Evolutionary conservation across 2,888 invertebrate genomes (phyloP).

Genomic region (Teinopalpus imperialis): DNA sequence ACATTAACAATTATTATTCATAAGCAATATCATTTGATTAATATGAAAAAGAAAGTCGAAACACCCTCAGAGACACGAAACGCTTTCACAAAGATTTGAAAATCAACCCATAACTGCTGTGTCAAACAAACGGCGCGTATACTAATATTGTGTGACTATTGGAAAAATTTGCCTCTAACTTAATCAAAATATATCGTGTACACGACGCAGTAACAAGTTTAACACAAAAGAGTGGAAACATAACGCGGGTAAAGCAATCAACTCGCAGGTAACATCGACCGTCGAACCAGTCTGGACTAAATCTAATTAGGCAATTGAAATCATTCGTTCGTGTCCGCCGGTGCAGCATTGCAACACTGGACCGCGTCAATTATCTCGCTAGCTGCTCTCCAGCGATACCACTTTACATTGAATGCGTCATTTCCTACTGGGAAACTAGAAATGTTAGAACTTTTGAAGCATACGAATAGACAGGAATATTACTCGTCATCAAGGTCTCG

Average conservation of each 20-base stretch:
- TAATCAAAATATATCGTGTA: no score
- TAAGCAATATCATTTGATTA: no score
- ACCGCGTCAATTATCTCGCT: constrained; percentile 48
- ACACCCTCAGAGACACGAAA: no score
- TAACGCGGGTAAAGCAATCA: constrained; percentile 39
- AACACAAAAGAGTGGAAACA: constrained; percentile 41
- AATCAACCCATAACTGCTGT: no score
- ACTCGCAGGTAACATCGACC: constrained; percentile 32
- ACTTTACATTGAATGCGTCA: constrained; percentile 34
- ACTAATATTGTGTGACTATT: no score
- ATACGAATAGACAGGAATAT: constrained; percentile 30
- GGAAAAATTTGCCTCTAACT: no score
- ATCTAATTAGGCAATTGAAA: constrained; percentile 69
- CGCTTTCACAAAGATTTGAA: no score
- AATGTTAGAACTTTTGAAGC: constrained; percentile 40
- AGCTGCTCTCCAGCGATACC: constrained; percentile 33
- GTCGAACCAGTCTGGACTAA: constrained; percentile 38
- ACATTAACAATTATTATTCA: no score
- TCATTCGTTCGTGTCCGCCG: constrained; percentile 37
- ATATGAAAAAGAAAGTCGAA: no score
- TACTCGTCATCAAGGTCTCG: constrained; percentile 15
- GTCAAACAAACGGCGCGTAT: no score
- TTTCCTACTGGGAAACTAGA: constrained; percentile 37
- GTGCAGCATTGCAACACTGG: constrained; percentile 37
- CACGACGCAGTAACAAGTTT: constrained; percentile 30